Conservation (phyloP, 2,888 invertebrate species). For the Callimorpha dominula region DNA sequence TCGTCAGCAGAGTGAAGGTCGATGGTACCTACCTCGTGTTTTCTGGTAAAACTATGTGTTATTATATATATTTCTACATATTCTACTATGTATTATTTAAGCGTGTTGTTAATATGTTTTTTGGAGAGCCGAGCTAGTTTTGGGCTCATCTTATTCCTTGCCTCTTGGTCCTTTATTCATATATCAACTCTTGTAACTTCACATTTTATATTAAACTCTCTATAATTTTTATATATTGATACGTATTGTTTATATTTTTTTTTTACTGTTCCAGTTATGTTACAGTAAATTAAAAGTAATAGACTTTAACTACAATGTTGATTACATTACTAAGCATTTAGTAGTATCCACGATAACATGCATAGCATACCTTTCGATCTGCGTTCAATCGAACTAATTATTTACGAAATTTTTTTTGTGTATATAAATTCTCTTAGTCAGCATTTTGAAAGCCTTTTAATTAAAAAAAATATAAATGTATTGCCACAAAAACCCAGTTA, state of each 20-base stretch:
- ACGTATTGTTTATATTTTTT: too few relatives aligned
- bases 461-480: neutral
- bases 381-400: neutral
- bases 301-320: too few relatives aligned
- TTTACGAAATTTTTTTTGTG: too few relatives aligned
- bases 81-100: neutral
- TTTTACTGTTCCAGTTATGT: too few relatives aligned
- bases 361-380: neutral
- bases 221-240: too few relatives aligned
- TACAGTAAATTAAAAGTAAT: too few relatives aligned
- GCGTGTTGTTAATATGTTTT: neutral
- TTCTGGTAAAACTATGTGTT: constrained; percentile 21
- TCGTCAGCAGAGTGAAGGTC: constrained; percentile 44
- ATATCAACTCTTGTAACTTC: too few relatives aligned
- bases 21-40: constrained; percentile 20
- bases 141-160: too few relatives aligned
- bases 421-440: neutral
- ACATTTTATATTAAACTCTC: too few relatives aligned
- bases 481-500: neutral
- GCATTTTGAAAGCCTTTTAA: neutral
- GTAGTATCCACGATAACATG: neutral
- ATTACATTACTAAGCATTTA: too few relatives aligned
- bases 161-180: too few relatives aligned
- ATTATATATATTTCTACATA: neutral
- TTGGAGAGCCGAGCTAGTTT: too few relatives aligned